These are phyloP conservation scores for Megalurothrips usitatus DNA, from an alignment of 2,888 invertebrate genomes.

Conservation along the genomic window DNA sequence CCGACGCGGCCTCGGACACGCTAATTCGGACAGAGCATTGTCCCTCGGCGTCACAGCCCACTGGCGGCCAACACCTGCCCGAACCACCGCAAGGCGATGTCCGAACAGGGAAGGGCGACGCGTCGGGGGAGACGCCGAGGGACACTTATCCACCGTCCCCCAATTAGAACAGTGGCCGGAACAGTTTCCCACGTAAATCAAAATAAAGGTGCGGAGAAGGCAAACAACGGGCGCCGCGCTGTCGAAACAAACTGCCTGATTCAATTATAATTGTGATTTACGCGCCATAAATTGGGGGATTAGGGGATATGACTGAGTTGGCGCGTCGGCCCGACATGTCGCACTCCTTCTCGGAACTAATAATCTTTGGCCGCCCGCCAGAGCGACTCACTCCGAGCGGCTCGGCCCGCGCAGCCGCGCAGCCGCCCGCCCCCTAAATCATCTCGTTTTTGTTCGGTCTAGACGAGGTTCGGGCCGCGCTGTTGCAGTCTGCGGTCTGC, in stretches of 20 bases:
- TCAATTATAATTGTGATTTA: slow-evolving; percentile 23
- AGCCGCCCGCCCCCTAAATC: neutral
- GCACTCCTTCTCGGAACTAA: neutral
- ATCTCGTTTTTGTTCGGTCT: slow-evolving; percentile 11
- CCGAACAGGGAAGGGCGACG: too few species aligned
- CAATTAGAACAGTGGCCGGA: too few species aligned
- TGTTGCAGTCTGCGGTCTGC: neutral
- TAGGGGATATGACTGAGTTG: neutral
- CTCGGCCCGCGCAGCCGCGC: too few species aligned
- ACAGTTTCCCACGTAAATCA: too few species aligned
- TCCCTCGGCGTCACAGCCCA: too few species aligned
- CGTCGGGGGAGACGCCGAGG: too few species aligned
- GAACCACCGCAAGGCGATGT: too few species aligned
- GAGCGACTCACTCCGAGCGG: neutral
- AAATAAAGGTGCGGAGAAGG: too few species aligned
- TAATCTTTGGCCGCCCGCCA: neutral
- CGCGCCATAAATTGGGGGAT: neutral
- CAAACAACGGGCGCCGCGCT: neutral
- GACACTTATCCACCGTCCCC: too few species aligned
- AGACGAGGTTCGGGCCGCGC: neutral
- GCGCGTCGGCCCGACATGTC: neutral
- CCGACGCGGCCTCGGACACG: too few species aligned
- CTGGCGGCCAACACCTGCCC: too few species aligned
- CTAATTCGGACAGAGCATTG: too few species aligned
- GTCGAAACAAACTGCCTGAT: slow-evolving; percentile 16